Evolutionary conservation across 2,113 vertebrate genomes (phyloP).

Genomic region (Xenopus tropicalis): DNA sequence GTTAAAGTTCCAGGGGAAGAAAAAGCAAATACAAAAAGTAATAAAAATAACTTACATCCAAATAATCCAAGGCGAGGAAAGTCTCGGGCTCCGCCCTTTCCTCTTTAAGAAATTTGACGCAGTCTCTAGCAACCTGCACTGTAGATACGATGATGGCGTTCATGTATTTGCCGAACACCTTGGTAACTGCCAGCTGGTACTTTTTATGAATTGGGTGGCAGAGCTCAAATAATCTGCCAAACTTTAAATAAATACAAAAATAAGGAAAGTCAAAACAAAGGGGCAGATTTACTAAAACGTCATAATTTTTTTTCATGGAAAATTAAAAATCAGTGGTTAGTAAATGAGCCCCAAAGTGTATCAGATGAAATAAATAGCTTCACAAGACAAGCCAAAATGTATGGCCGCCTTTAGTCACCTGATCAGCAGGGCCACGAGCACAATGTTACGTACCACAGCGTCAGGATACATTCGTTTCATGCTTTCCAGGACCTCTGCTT

Average conservation of each 20-base stretch:
- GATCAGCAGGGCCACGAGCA: too few relatives aligned
- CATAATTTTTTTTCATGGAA: too few relatives aligned
- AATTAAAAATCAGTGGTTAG: too few relatives aligned
- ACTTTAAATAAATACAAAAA: conserved; percentile 61
- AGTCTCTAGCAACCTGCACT: conserved; percentile 82
- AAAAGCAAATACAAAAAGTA: too few relatives aligned
- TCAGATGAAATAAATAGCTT: too few relatives aligned
- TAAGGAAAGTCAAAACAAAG: conserved; percentile 8
- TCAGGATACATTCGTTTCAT: conserved; percentile 80
- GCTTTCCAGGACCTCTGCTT: conserved; percentile 76
- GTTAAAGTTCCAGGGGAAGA: too few relatives aligned
- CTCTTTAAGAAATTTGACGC: conserved; percentile 83
- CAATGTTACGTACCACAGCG: conserved; percentile 68
- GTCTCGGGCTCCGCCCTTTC: conserved; percentile 87
- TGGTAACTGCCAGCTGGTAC: conserved; percentile 90
- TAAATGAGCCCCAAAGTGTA: too few relatives aligned
- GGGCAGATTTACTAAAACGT: too few relatives aligned
- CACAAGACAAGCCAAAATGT: too few relatives aligned
- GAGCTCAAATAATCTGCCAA: conserved; percentile 83
- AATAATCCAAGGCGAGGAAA: conserved; percentile 88
- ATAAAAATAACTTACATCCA: conserved; percentile 72
- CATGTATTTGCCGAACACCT: conserved; percentile 83
- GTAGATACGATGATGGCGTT: conserved; percentile 83
- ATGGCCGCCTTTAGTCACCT: too few relatives aligned
- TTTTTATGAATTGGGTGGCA: conserved; percentile 93